Conservation (phyloP, 2,113 vertebrate genomes). For the Trochalopteron elliotii region DNA sequence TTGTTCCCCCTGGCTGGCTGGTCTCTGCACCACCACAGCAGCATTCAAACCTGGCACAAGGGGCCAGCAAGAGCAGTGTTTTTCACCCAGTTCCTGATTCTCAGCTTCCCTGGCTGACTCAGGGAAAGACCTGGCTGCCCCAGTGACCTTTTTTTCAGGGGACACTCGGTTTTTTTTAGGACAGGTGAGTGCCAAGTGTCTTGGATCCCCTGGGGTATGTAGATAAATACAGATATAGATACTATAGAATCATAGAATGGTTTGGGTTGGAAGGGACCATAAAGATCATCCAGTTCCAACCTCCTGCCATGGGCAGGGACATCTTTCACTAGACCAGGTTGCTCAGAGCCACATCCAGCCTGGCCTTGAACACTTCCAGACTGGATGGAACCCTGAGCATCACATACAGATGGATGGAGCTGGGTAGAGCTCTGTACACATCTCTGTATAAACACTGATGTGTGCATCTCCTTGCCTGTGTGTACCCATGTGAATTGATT, state of each 20-base stretch:
- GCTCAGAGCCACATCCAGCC: background rate
- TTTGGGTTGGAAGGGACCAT: background rate
- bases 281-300: background rate
- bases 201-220: background rate
- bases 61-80: background rate
- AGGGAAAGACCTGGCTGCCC: background rate
- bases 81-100: background rate
- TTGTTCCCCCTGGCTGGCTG: background rate
- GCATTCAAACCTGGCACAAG: background rate
- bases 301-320: background rate
- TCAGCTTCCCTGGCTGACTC: background rate
- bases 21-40: background rate
- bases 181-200: rapidly evolving
- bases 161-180: too few relatives aligned
- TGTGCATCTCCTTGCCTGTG: background rate
- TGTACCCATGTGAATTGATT: background rate
- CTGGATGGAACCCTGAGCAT: background rate
- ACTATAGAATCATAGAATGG: background rate
- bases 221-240: background rate
- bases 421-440: background rate
- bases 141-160: background rate
- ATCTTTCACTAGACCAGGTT: background rate
- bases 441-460: background rate
- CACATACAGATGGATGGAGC: rapidly evolving
- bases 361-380: background rate